phyloP scores from a whole-genome alignment of 2,797 vertebrate genomes.

The Ara ararauna region DNA sequence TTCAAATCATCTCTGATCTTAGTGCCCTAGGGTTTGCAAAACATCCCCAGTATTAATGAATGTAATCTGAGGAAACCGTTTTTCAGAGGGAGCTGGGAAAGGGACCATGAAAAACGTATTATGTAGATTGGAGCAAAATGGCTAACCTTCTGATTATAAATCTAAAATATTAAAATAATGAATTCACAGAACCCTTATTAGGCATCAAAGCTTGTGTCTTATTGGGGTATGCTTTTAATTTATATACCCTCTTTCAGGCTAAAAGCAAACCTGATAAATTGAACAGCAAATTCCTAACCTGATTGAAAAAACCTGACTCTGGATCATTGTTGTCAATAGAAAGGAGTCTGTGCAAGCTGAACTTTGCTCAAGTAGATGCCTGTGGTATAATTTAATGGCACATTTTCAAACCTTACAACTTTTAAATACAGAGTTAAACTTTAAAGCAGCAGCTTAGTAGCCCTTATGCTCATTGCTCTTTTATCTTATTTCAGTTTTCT shows the following conservation, averaged over 20 bases:
- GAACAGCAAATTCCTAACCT: conserved; percentile 52
- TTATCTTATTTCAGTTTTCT: conserved; percentile 47
- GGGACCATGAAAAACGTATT: conserved; percentile 55
- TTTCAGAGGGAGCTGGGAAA: conserved; percentile 57
- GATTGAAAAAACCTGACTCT: conserved; percentile 64
- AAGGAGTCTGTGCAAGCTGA: conserved; percentile 14
- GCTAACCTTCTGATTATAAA: conserved; percentile 62
- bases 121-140: conserved; percentile 29
- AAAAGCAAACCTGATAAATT: conserved; percentile 68
- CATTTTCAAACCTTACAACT: conserved; percentile 53
- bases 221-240: conserved; percentile 69
- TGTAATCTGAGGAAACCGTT: conserved; percentile 51
- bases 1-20: conserved; percentile 64
- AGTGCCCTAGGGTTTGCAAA: conserved; percentile 40
- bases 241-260: conserved; percentile 29
- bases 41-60: conserved; percentile 58
- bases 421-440: conserved; percentile 41
- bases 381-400: conserved; percentile 49
- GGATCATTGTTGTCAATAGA: conserved; percentile 24
- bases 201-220: conserved; percentile 68
- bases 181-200: conserved; percentile 55
- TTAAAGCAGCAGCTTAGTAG: conserved; percentile 55
- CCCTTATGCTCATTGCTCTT: conserved; percentile 14
- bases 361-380: conserved; percentile 11
- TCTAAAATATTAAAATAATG: conserved; percentile 69